A percentile compares a stretch with the other conserved stretches of the same genome.
These are phyloP conservation scores for Caenorhabditis sinica DNA, from an alignment of 2,888 invertebrate genomes.

Conservation along the genomic window DNA sequence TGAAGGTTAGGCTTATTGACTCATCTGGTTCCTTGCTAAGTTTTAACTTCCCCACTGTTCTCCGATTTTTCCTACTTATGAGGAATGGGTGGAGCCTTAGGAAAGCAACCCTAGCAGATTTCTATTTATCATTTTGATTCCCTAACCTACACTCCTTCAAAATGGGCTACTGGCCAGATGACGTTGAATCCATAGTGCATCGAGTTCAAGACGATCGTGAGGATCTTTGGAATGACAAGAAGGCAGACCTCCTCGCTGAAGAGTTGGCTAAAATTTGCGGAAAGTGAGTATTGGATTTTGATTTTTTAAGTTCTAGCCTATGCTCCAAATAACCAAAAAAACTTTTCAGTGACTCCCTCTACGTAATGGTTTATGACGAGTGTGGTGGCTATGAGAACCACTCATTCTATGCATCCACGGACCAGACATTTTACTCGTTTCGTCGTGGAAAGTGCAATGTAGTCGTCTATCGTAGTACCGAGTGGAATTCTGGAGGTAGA, in stretches of 20 bases:
- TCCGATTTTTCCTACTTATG: neutral
- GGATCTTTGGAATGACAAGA: conserved; percentile 15
- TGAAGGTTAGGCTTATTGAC: too few species aligned
- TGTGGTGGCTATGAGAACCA: conserved; percentile 20
- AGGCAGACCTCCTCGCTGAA: conserved; percentile 4
- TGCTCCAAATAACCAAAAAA: neutral
- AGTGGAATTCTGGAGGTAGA: conserved; percentile 24
- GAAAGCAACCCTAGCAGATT: neutral
- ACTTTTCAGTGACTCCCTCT: conserved; percentile 17
- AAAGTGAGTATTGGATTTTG: neutral
- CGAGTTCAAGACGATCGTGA: conserved; percentile 20
- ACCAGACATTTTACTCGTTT: conserved; percentile 17
- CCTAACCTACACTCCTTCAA: too few species aligned
- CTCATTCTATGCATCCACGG: neutral
- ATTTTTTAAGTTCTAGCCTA: neutral
- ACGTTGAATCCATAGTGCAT: conserved; percentile 3
- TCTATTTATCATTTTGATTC: neutral
- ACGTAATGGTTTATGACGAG: conserved; percentile 35
- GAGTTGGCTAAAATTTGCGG: conserved; percentile 21
- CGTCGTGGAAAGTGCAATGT: conserved; percentile 14
- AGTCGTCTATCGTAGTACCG: conserved; percentile 26
- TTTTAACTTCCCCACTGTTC: too few species aligned
- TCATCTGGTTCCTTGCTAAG: too few species aligned
- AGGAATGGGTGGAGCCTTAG: neutral
- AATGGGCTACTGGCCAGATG: conserved; percentile 26